Evolutionary conservation across 2,888 invertebrate species (phyloP), one percentile per base, ranked within the genome.

Genomic region (Pomacea canaliculata): DNA sequence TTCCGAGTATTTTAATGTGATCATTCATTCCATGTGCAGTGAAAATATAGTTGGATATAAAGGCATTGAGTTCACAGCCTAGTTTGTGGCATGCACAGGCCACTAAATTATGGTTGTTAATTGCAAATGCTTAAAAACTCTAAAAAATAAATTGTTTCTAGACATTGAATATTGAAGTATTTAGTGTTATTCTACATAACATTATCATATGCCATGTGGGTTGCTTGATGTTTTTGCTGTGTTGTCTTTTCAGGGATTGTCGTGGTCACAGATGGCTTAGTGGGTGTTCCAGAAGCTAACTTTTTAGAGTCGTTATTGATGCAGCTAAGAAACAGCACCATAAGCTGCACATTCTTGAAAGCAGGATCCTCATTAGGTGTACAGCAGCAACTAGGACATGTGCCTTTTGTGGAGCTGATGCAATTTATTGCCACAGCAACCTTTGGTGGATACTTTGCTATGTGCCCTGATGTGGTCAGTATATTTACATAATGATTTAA

Each of bases 361-460:
- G 93, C 95, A 37, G 94, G 94, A 67, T 79, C 81, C 51, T 78
- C 80, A n/a, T 78, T 81, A 62, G 82, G 83, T 74, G 94, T 94
- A 88, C 93, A 94, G 89, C 94, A 94, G 7, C 93, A 93, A 80
- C 93, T 94, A 80, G 95, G 94, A 27, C 93, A 94, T 84, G 93
- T 95, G 27, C 93, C 95, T 37, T 95, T 95, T 89, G 92, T 93
- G 70, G 95, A 95, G 88, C 91, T 96, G 75, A 92, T 96, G 91
- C 92, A 94, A 86, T 95, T 95, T 89, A 92, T 96, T 82, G 93
- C 95, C 63, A 93, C 93, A 78, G 94, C 95, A 37, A 95, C 95
- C 9, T 93, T 94, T 87, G 96, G 96, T 76, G 93, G 93, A 77
- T 94, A 94, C 89, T 92, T 95, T 87, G 92, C 93, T 73, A 92